Base-by-base conservation (phyloP, 30 jellyfish, hydroid and myxozoan genomes). In the Aurelia coerulea region DNA sequence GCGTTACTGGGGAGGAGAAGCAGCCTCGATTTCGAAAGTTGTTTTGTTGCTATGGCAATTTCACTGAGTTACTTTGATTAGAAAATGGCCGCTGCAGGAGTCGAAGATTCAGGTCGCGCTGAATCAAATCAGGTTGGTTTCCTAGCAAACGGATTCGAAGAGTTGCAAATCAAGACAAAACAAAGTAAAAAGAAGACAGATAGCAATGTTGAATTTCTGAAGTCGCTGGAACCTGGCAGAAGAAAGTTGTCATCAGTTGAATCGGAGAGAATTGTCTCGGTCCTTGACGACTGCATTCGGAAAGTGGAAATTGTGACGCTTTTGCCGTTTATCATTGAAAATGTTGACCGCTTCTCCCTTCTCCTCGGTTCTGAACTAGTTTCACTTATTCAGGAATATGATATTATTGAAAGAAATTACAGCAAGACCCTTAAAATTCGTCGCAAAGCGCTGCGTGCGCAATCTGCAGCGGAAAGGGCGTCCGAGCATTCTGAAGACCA, bases 201-300 rank as follows among this genome's bases (percentile, higher is more conserved):
- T 4, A 76, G 68, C 14, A 58, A 79, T 60, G 50, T 18, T 49
- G 95, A 86, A 31, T 67, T 86, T 46, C 58, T 76, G 66, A 86
- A 78, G 74, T 68, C 86, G 10, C 83, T 92, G 51, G 98, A 93
- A 3, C 90, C 81, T 19, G 88, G 96, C 33, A 87, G 94, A 72
- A 94, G 89, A 58, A 94, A 94, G 79, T 41, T 94, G 50, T 58
- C 95, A 16, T 88, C 98, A 11, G 83, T 94, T 37, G 98, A 94
- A 69, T 78, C 98, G 1, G 97, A 94, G 41, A 60, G 98, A 31
- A 65, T 94, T 35, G 76, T 94, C 10, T 59, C 93, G 14, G 97
- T 86, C 23, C 34, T 94, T 17, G 98, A 94, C 52, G 97, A 94
- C 18, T 68, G 91, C 69, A 64, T 90, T 46, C 93, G 92, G 11